These are phyloP conservation scores for Eubasilissa regina DNA, from an alignment of 1,140 invertebrate genomes.

Conservation along the genomic window DNA sequence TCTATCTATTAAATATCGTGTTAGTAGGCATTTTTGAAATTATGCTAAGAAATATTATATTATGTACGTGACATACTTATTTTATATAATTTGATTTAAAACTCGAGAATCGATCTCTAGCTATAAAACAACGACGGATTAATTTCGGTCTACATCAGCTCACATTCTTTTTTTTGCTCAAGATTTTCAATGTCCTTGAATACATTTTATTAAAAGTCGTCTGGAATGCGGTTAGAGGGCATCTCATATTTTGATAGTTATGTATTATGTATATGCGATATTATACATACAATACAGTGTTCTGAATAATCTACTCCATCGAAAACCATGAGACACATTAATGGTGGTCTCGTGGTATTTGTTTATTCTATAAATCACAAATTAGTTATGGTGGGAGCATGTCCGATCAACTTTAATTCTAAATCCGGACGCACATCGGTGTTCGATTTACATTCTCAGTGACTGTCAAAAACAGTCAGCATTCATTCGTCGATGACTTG, in stretches of 20 bases:
- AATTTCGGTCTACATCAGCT: too few relatives aligned
- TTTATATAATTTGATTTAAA: too few relatives aligned
- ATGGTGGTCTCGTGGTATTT: conserved; percentile 25
- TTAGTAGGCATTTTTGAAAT: too few relatives aligned
- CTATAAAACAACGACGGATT: too few relatives aligned
- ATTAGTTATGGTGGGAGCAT: conserved; percentile 42
- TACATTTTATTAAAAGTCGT: neutral
- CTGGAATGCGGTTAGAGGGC: conserved; percentile 17
- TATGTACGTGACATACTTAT: too few relatives aligned
- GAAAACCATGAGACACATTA: neutral
- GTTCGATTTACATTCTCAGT: conserved; percentile 49
- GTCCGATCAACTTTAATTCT: conserved; percentile 46
- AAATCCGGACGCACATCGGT: conserved; percentile 24
- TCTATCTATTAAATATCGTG: too few relatives aligned
- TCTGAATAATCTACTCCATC: neutral
- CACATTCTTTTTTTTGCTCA: too few relatives aligned
- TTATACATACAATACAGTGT: neutral
- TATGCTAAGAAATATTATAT: too few relatives aligned
- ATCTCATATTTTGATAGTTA: neutral
- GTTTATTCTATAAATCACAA: conserved; percentile 28
- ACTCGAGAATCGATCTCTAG: too few relatives aligned
- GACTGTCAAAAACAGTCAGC: conserved; percentile 42
- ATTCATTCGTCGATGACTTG: conserved; percentile 46
- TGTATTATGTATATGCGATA: neutral
- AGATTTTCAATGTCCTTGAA: neutral